Conservation (phyloP, 2,113 vertebrate genomes). For the Corydoras maculifer region DNA sequence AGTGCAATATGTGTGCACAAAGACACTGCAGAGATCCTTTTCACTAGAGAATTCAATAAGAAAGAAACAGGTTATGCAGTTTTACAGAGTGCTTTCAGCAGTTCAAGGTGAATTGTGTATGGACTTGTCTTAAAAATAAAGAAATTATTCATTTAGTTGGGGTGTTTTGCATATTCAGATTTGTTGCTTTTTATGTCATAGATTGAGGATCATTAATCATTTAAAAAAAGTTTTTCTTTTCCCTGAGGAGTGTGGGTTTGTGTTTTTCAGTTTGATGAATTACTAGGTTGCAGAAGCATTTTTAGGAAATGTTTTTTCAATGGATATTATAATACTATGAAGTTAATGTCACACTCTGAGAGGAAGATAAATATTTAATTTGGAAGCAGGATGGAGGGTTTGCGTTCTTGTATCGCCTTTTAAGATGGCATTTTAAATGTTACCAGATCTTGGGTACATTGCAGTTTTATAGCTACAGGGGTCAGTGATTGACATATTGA, state of each 20-base stretch:
- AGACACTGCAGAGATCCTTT: background rate
- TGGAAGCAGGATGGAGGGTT: background rate
- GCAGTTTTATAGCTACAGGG: background rate
- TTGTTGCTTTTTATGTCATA: slow-evolving; percentile 11
- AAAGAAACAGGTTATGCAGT: background rate
- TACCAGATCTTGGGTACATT: background rate
- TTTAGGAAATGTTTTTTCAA: background rate
- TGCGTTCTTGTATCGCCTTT: slow-evolving; percentile 6
- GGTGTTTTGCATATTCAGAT: slow-evolving; percentile 12
- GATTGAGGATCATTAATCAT: slow-evolving; percentile 9
- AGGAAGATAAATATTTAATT: slow-evolving; percentile 1
- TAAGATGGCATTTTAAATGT: slow-evolving; percentile 1
- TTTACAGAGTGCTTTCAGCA: background rate
- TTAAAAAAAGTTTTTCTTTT: background rate
- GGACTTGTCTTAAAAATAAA: background rate
- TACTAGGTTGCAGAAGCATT: too few species aligned
- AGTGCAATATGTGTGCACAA: background rate
- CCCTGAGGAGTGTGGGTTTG: background rate
- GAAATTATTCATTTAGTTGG: slow-evolving; percentile 1
- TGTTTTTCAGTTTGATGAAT: background rate
- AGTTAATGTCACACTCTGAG: background rate
- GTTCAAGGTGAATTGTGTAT: slow-evolving; percentile 10
- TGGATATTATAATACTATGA: background rate
- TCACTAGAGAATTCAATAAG: slow-evolving; percentile 2
- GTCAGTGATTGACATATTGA: slow-evolving; percentile 17